Evolutionary conservation across 2,113 vertebrate species (phyloP).

Genomic region (Cinclus mexicanus): DNA sequence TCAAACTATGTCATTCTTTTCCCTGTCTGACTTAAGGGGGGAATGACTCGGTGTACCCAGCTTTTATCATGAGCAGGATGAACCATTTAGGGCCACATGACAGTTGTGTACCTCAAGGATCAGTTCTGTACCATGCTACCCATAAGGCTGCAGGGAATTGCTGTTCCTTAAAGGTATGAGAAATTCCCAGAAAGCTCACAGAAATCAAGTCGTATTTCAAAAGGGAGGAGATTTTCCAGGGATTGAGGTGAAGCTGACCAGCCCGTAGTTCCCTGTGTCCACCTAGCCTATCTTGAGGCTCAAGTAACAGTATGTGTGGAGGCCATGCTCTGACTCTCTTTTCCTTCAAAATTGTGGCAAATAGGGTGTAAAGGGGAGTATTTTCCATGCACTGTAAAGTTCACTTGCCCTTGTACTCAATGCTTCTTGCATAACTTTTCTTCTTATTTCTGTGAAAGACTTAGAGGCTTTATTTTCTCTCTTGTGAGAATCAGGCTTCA

Average conservation of each 20-base stretch:
- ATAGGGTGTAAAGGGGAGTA: background rate
- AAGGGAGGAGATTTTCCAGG: background rate
- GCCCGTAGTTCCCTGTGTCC: background rate
- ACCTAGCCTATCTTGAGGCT: background rate
- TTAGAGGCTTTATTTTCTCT: background rate
- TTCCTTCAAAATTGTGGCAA: background rate
- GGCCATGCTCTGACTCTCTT: background rate
- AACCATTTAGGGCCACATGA: background rate
- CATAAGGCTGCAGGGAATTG: background rate
- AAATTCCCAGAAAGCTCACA: background rate
- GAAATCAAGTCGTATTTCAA: background rate
- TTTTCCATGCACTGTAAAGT: background rate
- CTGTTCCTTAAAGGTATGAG: background rate
- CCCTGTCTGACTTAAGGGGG: background rate
- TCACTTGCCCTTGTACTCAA: background rate
- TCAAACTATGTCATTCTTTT: background rate
- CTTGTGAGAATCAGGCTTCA: background rate
- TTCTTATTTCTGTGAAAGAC: background rate
- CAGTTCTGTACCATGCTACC: background rate
- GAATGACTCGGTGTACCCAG: background rate
- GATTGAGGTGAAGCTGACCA: background rate
- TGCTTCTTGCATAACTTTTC: background rate
- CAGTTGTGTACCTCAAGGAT: background rate
- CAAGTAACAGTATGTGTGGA: background rate
- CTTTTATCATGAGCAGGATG: background rate